These are phyloP conservation scores for Silurus meridionalis DNA, from an alignment of 2,113 vertebrate genomes.

Conservation along the genomic window DNA sequence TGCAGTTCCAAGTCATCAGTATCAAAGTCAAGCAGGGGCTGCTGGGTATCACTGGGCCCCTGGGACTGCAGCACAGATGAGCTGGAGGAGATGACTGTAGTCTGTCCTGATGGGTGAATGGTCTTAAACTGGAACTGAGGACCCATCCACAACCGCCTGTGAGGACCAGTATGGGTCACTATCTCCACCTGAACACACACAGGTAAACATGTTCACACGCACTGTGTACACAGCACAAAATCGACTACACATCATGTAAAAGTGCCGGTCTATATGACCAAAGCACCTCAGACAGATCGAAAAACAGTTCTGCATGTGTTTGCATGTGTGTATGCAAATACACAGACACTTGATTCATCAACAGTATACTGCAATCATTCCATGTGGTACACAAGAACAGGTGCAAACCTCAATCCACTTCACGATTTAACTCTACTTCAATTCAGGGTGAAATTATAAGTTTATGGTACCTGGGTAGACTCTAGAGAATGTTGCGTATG, in stretches of 20 bases:
- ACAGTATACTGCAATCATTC: not conserved
- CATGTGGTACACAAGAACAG: not conserved
- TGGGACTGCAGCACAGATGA: constrained; percentile 97
- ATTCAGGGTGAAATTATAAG: not conserved
- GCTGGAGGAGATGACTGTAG: constrained; percentile 95
- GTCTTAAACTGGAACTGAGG: constrained; percentile 99
- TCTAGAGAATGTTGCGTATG: too few species aligned
- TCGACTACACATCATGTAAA: not conserved
- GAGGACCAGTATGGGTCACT: constrained; percentile 95
- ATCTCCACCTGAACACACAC: constrained; percentile 90
- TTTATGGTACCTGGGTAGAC: too few species aligned
- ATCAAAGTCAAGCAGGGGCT: constrained; percentile 94
- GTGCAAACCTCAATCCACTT: not conserved
- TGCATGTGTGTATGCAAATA: constrained; percentile 2
- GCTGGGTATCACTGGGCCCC: constrained; percentile 87
- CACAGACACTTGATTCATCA: not conserved
- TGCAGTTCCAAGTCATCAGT: constrained; percentile 95
- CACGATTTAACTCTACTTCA: not conserved
- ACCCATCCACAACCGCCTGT: constrained; percentile 96
- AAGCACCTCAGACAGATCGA: not conserved
- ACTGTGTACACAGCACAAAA: not conserved
- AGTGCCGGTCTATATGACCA: not conserved
- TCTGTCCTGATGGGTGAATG: constrained; percentile 96
- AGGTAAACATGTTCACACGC: not conserved
- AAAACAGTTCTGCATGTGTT: not conserved